Evolutionary conservation across 2,797 vertebrate genomes (phyloP), one percentile per base, ranked within the genome.

Genomic region (Alcedo quadribrachys): DNA sequence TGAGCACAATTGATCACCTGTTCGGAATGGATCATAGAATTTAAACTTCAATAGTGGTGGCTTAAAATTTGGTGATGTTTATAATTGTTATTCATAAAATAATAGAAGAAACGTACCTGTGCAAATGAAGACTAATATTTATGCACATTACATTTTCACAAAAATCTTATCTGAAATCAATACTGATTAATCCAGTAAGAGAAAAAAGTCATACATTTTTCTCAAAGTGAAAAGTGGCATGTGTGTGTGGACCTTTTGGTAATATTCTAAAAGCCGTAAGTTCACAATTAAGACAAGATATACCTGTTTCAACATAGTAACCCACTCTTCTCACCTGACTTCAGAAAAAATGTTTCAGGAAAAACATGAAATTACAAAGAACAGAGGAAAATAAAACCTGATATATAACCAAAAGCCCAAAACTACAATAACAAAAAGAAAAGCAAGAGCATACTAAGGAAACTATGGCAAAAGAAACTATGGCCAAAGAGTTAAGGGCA

Each of bases 1-100:
- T 55, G 9, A 66, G 0, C 46, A 33, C 20, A 86, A 87, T 43
- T 45, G 8, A 51, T 62, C 7, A 37, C 28, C 42, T 80, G 27
- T 40, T 2, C 4, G n/a, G 5, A 81, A 5, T 0, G 0, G 33
- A 71, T 54, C 48, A 77, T 0, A 78, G 24, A 81, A 79, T 63
- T 81, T 58, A 73, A 68, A 75, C 57, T 28, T 14, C 81, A 57
- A 25, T 14, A 84, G 33, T 15, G 6, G 21, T 61, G 7, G 4
- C 16, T 86, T 50, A 60, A 21, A 54, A 74, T 67, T 14, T n/a
- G 74, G 37, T 12, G 11, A 61, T 27, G 11, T 54, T 70, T 70
- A 9, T 16, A 87, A 45, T 3, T 71, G 45, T 43, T 61, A 40
- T 19, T 54, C n/a, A 61, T 30, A 87, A 79, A 84, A 79, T 15